phyloP scores from a whole-genome alignment of 2,113 vertebrate genomes.

The Orientallactaga bullata region DNA sequence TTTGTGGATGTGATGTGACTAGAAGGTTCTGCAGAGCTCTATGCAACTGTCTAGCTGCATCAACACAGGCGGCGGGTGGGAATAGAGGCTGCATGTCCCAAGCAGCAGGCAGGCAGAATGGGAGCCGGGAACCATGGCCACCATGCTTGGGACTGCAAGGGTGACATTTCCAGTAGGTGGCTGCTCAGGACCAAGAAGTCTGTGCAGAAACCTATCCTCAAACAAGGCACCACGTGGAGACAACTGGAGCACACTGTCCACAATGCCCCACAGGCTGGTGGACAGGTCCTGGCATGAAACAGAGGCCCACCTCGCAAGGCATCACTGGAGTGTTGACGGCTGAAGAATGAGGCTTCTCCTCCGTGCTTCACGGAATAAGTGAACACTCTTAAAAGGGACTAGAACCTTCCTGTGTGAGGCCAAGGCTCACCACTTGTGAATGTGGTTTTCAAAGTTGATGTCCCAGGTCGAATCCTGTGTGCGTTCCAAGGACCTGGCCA shows the following conservation, averaged over 20 bases:
- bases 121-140: fast-evolving
- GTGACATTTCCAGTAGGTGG: background rate
- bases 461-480: background rate
- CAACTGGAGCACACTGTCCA: background rate
- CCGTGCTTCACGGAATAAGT: fast-evolving
- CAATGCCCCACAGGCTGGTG: no score
- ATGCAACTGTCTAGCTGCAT: fast-evolving
- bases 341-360: fast-evolving
- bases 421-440: fast-evolving
- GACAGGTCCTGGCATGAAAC: fast-evolving
- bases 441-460: background rate
- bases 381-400: background rate
- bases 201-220: background rate
- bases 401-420: background rate
- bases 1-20: background rate
- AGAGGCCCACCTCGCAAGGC: fast-evolving
- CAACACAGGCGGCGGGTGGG: background rate
- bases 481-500: background rate
- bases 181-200: background rate
- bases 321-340: fast-evolving
- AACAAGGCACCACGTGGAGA: fast-evolving
- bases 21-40: background rate
- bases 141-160: background rate
- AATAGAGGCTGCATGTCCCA: background rate
- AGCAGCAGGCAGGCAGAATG: fast-evolving